These are phyloP conservation scores for Melanitta fusca DNA, from an alignment of 2,797 vertebrate genomes.

Conservation along the genomic window DNA sequence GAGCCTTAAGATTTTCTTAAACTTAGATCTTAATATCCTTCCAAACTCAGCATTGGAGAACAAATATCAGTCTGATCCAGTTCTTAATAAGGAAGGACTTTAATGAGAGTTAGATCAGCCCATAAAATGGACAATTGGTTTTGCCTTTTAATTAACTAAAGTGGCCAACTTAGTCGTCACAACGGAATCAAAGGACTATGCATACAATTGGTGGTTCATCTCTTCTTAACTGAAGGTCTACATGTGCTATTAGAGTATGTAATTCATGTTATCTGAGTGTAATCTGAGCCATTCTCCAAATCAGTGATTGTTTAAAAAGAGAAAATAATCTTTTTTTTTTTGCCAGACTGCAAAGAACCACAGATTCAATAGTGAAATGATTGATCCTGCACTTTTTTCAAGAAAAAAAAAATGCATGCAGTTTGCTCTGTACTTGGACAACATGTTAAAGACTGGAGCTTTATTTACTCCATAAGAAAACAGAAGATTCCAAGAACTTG, in stretches of 20 bases:
- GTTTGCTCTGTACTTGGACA: neutral
- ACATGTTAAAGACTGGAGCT: neutral
- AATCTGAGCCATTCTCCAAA: conserved; percentile 18
- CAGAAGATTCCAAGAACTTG: neutral
- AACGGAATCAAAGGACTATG: neutral
- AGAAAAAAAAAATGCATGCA: neutral
- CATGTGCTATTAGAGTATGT: neutral
- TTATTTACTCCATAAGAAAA: neutral
- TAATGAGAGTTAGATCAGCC: neutral
- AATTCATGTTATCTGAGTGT: conserved; percentile 9
- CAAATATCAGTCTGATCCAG: neutral
- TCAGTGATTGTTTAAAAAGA: conserved; percentile 47
- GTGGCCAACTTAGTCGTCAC: conserved; percentile 8
- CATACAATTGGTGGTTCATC: neutral
- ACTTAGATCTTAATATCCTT: neutral
- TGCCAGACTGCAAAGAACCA: neutral
- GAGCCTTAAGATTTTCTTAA: neutral
- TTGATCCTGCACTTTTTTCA: conserved; percentile 1
- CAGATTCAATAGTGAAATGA: conserved; percentile 14
- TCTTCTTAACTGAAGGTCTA: neutral
- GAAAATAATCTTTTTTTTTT: conserved; percentile 1
- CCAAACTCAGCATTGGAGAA: neutral
- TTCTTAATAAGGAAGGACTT: neutral
- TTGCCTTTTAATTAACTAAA: conserved; percentile 47
- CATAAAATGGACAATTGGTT: conserved; percentile 7